Base-by-base conservation (phyloP, 2,888 invertebrate species). In the Dryomyza anilis region DNA sequence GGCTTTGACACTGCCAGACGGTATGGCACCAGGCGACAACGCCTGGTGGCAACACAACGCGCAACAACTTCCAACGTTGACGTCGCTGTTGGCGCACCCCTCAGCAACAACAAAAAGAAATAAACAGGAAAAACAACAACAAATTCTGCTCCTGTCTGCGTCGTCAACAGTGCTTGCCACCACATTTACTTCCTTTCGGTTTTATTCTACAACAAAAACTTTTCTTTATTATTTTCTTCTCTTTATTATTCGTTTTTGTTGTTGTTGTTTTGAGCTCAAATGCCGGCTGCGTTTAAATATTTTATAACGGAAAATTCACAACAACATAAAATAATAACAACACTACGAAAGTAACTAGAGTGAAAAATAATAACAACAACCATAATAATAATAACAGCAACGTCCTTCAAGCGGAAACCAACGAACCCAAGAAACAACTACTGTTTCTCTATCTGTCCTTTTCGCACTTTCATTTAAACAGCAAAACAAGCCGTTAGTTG, bases 331-430 rank as follows among this genome's bases (percentile, higher is more conserved):
- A n/a, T 39, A 39, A 7, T n/a, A 39, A 39, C 39, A 39, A 7
- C 39, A 39, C 53, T 59, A 63, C 63, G 56, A 50, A 19, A 33
- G 7, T 36, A 19, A 36, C 50, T 48, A 39, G 19, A 48, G 36
- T 36, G 63, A 33, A 33, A 7, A 33, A 33, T 12, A 33, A 33
- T 12, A 12, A 46, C 14, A n/a, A 50, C 36, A 25, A 50, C 30
- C 14, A 60, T 45, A 16, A 14, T n/a, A 39, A 39, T n/a, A n/a
- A 39, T 53, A 39, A 21, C 23, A 10, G 21, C 29, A 61, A 53
- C 61, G 61, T 61, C 61, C 61, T 61, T 61, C 61, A 53, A 43
- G 19, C 61, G 43, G 43, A 53, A 61, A 53, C 19, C 43, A 59
- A 46, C 8, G 29, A 25, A 23, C 36, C 12, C 29, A 39, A 14